phyloP scores from a whole-genome alignment of 2,797 vertebrate species.

The Emydoidea blandingii region DNA sequence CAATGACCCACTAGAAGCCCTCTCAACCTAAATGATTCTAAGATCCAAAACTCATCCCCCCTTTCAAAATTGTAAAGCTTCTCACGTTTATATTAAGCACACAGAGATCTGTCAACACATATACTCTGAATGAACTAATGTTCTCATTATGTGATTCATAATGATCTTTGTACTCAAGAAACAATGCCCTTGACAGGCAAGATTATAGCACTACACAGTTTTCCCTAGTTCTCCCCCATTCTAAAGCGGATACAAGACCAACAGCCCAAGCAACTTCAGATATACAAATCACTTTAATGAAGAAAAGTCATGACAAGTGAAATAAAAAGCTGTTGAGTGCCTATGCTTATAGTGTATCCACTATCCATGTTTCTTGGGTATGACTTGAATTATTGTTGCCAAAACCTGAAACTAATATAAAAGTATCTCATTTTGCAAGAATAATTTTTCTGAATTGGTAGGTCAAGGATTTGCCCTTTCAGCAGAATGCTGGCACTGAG shows the following conservation, averaged over 20 bases:
- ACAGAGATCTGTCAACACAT: background rate
- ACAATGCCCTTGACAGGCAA: background rate
- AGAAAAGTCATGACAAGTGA: background rate
- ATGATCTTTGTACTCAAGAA: background rate
- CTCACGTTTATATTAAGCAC: background rate
- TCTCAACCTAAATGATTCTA: background rate
- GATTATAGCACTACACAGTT: conserved; percentile 12
- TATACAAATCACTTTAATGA: background rate
- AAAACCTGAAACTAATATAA: conserved; percentile 52
- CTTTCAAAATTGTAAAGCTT: background rate
- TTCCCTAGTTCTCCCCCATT: background rate
- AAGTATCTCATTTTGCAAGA: conserved; percentile 58
- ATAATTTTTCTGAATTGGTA: conserved; percentile 34
- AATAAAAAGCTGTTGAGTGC: background rate
- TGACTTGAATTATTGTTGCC: background rate
- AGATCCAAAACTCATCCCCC: background rate
- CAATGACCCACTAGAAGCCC: background rate
- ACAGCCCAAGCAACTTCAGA: background rate
- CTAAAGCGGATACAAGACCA: rapidly evolving
- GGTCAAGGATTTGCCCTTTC: conserved; percentile 54
- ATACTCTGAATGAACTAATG: background rate
- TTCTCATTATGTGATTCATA: background rate
- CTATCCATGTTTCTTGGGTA: background rate
- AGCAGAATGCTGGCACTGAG: conserved; percentile 11
- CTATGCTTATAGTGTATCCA: rapidly evolving